These are phyloP conservation scores for Perizoma flavofasciatum DNA, from an alignment of 2,888 invertebrate species.

Conservation along the genomic window DNA sequence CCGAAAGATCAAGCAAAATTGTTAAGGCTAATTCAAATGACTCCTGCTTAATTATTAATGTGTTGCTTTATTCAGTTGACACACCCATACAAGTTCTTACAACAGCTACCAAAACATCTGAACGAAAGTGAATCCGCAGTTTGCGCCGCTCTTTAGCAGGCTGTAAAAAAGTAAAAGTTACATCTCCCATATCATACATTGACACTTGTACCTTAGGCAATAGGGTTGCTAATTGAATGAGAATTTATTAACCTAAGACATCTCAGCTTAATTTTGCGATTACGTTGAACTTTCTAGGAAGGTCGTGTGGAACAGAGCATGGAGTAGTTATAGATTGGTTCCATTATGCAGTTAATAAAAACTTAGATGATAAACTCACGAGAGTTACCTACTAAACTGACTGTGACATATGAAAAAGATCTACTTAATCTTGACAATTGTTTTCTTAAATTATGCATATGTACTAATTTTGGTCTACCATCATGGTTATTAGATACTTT, in stretches of 20 bases:
- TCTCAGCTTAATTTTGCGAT: slow-evolving; percentile 52
- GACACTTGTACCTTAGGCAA: slow-evolving; percentile 38
- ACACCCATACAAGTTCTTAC: slow-evolving; percentile 7
- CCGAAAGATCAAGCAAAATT: too few relatives aligned
- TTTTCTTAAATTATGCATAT: too few relatives aligned
- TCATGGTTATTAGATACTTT: too few relatives aligned
- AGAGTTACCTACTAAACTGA: too few relatives aligned
- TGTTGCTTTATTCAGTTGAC: not conserved
- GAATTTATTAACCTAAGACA: slow-evolving; percentile 20
- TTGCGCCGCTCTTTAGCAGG: slow-evolving; percentile 48
- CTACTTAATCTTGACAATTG: not conserved
- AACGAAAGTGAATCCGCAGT: slow-evolving; percentile 62
- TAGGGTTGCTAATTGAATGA: slow-evolving; percentile 50
- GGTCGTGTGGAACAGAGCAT: slow-evolving; percentile 56
- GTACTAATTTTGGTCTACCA: too few relatives aligned
- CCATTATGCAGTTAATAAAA: slow-evolving; percentile 9
- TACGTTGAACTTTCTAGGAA: slow-evolving; percentile 74
- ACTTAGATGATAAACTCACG: too few relatives aligned
- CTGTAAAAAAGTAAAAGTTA: slow-evolving; percentile 62
- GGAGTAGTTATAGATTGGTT: slow-evolving; percentile 22
- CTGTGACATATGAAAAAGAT: too few relatives aligned
- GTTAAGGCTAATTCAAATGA: too few relatives aligned
- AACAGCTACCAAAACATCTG: slow-evolving; percentile 21
- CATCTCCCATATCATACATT: slow-evolving; percentile 25
- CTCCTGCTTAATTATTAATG: too few relatives aligned